Conservation (phyloP, 35 echinoderm and acorn worm species). For the Lytechinus variegatus region DNA sequence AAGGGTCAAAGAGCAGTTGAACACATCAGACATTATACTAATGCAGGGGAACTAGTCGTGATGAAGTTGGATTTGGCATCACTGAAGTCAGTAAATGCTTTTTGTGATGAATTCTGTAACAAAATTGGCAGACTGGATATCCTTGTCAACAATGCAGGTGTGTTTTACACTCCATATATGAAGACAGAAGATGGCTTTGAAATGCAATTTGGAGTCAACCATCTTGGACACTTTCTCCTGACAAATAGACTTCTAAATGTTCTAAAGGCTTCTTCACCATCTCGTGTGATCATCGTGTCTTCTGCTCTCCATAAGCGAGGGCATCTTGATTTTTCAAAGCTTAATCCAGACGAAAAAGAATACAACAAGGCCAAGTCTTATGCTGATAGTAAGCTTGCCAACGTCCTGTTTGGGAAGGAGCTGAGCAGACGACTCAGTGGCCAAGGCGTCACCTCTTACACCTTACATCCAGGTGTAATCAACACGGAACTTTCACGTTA, state of each 20-base stretch:
- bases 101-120: constrained; percentile 81
- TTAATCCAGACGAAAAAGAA: constrained; percentile 53
- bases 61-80: constrained; percentile 90
- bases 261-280: constrained; percentile 70
- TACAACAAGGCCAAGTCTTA: constrained; percentile 81
- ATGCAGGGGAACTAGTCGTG: constrained; percentile 64
- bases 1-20: constrained; percentile 70
- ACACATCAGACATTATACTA: constrained; percentile 59
- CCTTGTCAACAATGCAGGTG: constrained; percentile 92
- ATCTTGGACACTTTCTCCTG: constrained; percentile 92
- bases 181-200: constrained; percentile 82
- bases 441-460: constrained; percentile 76
- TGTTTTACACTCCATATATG: constrained; percentile 66
- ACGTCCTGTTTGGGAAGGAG: constrained; percentile 88
- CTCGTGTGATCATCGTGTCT: constrained; percentile 85
- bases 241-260: constrained; percentile 78
- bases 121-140: constrained; percentile 71
- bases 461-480: constrained; percentile 89
- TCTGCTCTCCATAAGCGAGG: constrained; percentile 82
- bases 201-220: constrained; percentile 87
- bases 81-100: constrained; percentile 71
- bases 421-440: constrained; percentile 64
- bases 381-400: constrained; percentile 91
- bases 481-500: constrained; percentile 79
- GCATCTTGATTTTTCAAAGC: constrained; percentile 77